Evolutionary conservation across 2,113 vertebrate species (phyloP), one percentile per base, ranked within the genome.

Genomic region (Calonectris borealis): DNA sequence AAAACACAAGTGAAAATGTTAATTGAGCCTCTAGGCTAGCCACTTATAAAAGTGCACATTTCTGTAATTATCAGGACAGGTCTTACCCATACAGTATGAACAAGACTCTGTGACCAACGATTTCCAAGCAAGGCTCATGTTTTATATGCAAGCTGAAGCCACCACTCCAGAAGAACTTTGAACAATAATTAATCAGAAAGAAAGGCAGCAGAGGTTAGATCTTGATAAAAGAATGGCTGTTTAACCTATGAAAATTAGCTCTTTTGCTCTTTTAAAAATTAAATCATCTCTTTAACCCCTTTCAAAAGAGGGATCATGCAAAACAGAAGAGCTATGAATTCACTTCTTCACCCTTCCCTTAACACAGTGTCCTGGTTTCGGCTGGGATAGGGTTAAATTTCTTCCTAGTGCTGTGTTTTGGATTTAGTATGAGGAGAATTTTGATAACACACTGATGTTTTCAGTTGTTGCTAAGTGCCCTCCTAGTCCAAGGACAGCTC

Each of bases 1-100:
- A 64, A 75, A 94, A 93, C 65, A 73, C 18, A 57, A 93, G 26
- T 61, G 68, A 83, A 96, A 95, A 92, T 79, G 76, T 65, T 86
- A 91, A 90, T 60, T 72, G 49, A 82, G 57, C 38, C 82, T 94
- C 48, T 49, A 54, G 93, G 94, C 64, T 51, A 83, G 52, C 26
- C 24, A 38, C 64, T 75, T 84, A 15, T 10, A 75, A 54, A 80
- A 97, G 77, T 44, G 51, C 64, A 75, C 44, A 84, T 72, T 72
- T 69, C 82, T 85, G 26, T 85, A 83, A 80, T 88, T 77, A 90
- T 27, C 48, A n/a, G 64, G 58, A 72, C 51, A 65, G 13, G 17
- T 70, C 36, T 69, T 44, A 77, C n/a, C 26, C 11, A 7, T 5
- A 29, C 2, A 86, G 46, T 6, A 61, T 0, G 36, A 94, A 42